Evolutionary conservation across 2,888 invertebrate species (phyloP).

Genomic region (Dichetophora obliterata): DNA sequence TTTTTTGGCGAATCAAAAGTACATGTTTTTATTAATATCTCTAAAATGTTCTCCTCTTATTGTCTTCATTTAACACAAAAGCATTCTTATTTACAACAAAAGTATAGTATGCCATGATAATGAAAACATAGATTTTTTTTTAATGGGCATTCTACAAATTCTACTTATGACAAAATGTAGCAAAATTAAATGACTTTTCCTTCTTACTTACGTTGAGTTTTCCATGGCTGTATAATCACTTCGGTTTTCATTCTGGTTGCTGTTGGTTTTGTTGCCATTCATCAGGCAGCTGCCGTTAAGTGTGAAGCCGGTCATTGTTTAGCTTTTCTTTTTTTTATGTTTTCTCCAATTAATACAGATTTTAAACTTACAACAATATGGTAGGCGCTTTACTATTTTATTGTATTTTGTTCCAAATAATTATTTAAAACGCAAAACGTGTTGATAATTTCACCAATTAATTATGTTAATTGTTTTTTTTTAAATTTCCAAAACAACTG

Average conservation of each 20-base stretch:
- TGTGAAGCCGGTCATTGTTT: slow-evolving; percentile 57
- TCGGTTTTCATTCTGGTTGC: slow-evolving; percentile 44
- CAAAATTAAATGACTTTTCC: neutral
- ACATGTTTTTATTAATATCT: no score
- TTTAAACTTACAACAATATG: no score
- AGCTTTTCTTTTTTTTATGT: slow-evolving; percentile 38
- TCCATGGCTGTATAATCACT: slow-evolving; percentile 58
- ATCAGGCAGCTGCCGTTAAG: slow-evolving; percentile 51
- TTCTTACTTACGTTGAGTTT: slow-evolving; percentile 56
- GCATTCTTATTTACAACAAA: no score
- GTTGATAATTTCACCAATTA: neutral
- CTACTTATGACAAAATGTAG: neutral
- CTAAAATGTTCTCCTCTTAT: no score
- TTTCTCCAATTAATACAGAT: slow-evolving; percentile 39
- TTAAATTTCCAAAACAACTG: no score
- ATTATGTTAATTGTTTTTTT: neutral
- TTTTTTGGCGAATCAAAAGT: no score
- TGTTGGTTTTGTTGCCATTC: slow-evolving; percentile 48
- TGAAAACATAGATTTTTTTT: no score
- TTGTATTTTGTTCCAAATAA: neutral
- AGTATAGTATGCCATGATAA: no score
- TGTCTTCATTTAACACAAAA: no score
- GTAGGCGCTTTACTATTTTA: no score
- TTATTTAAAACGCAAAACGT: neutral
- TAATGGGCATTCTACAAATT: no score